These are phyloP conservation scores for Podarcis muralis DNA, from an alignment of 2,113 vertebrate genomes.

Conservation along the genomic window DNA sequence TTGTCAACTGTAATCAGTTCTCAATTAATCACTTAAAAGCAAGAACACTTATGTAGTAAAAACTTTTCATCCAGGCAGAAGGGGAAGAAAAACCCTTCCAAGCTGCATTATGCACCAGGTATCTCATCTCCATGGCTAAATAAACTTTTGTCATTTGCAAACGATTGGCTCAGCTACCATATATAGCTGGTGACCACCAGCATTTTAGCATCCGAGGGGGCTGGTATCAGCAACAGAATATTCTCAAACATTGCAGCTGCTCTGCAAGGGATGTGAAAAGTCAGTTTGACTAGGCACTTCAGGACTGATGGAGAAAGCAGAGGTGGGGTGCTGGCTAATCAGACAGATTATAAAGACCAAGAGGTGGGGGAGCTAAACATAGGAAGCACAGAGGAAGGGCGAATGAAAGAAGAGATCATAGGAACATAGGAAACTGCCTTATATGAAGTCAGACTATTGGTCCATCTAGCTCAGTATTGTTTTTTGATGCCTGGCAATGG, in stretches of 20 bases:
- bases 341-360: background rate
- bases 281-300: background rate
- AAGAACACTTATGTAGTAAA: background rate
- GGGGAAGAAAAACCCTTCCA: too few species aligned
- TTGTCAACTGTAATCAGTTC: background rate
- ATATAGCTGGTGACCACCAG: background rate
- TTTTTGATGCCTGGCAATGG: too few species aligned
- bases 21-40: background rate
- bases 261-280: too few species aligned
- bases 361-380: background rate
- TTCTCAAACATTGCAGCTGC: background rate
- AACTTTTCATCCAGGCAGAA: background rate
- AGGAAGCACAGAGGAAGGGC: background rate
- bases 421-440: background rate
- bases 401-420: background rate
- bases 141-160: background rate
- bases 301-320: background rate
- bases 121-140: background rate
- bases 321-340: background rate
- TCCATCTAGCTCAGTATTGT: too few species aligned
- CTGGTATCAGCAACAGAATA: background rate
- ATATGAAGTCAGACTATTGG: too few species aligned
- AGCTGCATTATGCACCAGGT: background rate
- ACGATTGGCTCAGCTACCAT: background rate
- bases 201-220: background rate